A percentile compares a stretch with the other conserved stretches of the same genome.
phyloP scores from a whole-genome alignment of 2,797 vertebrate genomes.

The Echeneis naucrates region DNA sequence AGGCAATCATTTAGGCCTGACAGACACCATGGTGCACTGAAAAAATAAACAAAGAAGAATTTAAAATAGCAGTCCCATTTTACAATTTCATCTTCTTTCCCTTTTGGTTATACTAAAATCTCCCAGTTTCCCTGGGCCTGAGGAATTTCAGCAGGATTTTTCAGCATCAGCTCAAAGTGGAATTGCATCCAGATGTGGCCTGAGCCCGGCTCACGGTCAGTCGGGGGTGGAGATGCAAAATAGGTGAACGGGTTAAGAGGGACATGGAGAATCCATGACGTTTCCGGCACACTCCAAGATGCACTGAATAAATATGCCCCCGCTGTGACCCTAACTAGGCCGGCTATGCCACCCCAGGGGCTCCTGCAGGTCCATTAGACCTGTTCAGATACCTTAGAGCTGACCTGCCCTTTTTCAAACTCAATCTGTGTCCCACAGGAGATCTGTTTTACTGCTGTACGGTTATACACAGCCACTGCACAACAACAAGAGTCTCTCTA shows the following conservation, averaged over 20 bases:
- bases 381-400: constrained; percentile 71
- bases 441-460: constrained; percentile 45
- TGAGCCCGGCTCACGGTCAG: constrained; percentile 64
- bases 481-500: constrained; percentile 56
- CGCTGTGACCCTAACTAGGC: constrained; percentile 63
- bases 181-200: constrained; percentile 81
- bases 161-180: constrained; percentile 51
- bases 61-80: constrained; percentile 56
- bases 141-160: constrained; percentile 56
- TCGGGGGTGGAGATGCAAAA: constrained; percentile 48
- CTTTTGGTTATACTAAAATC: constrained; percentile 64
- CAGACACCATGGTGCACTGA: constrained; percentile 39
- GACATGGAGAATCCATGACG: constrained; percentile 50
- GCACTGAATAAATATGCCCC: constrained; percentile 82
- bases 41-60: constrained; percentile 52
- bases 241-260: constrained; percentile 34
- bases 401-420: constrained; percentile 82
- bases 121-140: constrained; percentile 37
- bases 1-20: constrained; percentile 55
- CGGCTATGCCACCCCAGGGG: constrained; percentile 53
- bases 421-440: constrained; percentile 78
- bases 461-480: constrained; percentile 28
- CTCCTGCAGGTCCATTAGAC: constrained; percentile 78
- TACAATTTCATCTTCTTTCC: constrained; percentile 62
- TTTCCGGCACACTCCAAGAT: constrained; percentile 78